These are phyloP conservation scores for Ictidomys tridecemlineatus DNA, from an alignment of 2,113 vertebrate species.

Conservation along the genomic window DNA sequence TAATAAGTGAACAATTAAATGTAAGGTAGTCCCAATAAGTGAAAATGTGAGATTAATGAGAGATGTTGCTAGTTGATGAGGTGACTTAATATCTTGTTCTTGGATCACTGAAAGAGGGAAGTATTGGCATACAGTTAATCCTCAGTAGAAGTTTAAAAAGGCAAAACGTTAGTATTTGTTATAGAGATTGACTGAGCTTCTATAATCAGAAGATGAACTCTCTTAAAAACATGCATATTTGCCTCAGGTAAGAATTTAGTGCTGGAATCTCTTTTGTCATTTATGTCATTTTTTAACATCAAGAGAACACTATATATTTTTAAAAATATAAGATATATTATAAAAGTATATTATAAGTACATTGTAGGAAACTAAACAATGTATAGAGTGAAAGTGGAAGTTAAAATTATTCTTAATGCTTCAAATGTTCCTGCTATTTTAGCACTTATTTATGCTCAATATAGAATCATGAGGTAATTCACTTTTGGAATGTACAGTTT, in stretches of 20 bases:
- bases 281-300: neutral
- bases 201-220: neutral
- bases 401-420: neutral
- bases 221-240: neutral
- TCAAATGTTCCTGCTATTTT: conserved; percentile 30
- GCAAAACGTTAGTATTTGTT: neutral
- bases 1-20: neutral
- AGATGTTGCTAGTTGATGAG: neutral
- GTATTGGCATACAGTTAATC: neutral
- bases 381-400: neutral
- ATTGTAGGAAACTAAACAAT: neutral
- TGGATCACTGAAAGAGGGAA: neutral
- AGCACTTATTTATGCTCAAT: neutral
- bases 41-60: neutral
- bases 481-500: conserved; percentile 49
- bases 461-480: neutral
- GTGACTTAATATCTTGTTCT: neutral
- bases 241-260: neutral
- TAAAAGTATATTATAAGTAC: neutral
- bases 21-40: neutral
- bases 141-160: neutral
- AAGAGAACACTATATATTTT: neutral
- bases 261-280: neutral
- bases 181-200: neutral
- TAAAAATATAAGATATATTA: neutral